Percentiles rank a stretch among this genome's conserved stretches.
Conservation (phyloP, 2,888 invertebrate genomes). For the Clistopyga incitator region DNA sequence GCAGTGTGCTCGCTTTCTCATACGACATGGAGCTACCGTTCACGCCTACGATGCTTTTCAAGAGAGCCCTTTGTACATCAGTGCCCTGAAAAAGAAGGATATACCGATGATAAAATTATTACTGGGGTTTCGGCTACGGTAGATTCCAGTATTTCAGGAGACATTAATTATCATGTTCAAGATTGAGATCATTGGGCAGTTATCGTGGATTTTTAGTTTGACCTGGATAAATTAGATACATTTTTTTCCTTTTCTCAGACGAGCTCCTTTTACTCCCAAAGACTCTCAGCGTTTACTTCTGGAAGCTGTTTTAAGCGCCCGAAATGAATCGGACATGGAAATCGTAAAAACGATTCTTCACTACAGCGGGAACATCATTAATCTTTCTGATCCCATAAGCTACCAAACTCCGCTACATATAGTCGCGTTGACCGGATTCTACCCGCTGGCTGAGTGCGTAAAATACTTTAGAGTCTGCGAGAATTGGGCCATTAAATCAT, state of each 20-base stretch:
- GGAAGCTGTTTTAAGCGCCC: conserved; percentile 54
- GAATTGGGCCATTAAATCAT: too few species aligned
- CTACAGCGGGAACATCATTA: conserved; percentile 56
- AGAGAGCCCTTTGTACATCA: conserved; percentile 67
- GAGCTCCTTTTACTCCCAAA: conserved; percentile 32
- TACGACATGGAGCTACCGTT: conserved; percentile 61
- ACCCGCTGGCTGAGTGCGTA: conserved; percentile 63
- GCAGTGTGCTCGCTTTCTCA: conserved; percentile 58
- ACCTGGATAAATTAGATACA: not conserved
- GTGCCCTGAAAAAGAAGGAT: conserved; percentile 66
- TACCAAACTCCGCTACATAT: conserved; percentile 66
- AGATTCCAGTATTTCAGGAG: not conserved
- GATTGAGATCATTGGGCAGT: not conserved
- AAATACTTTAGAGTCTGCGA: not conserved
- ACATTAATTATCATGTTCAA: not conserved
- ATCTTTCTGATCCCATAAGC: conserved; percentile 63
- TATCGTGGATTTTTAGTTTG: too few species aligned
- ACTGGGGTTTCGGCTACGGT: conserved; percentile 48
- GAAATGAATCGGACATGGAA: conserved; percentile 49
- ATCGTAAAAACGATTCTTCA: conserved; percentile 53
- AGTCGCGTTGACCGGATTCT: conserved; percentile 65
- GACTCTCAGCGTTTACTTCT: conserved; percentile 61
- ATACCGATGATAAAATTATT: conserved; percentile 65
- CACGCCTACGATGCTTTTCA: conserved; percentile 66
- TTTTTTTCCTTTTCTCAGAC: conserved; percentile 44